Evolutionary conservation across 2,888 invertebrate species (phyloP), one percentile per base, ranked within the genome.

Genomic region (Sphaeridia pumilis): DNA sequence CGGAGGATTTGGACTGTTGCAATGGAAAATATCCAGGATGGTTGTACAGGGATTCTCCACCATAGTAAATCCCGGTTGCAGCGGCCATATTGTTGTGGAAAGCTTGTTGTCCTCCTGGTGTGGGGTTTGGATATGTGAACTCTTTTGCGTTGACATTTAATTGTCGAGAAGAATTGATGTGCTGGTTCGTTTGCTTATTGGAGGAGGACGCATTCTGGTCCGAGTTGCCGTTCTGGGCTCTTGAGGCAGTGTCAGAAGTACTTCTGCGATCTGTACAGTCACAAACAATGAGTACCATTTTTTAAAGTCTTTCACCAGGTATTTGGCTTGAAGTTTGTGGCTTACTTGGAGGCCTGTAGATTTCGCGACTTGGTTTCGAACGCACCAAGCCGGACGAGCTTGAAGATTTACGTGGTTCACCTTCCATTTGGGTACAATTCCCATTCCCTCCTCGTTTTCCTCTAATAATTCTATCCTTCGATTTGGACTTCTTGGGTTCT

Each of bases 61-160:
- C 58, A 50, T 69, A 70, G 67, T 52, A 49, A 46, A 45, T n/a
- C n/a, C 21, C 17, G 1, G 36, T 3, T 21, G 35, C 38, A 12
- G 46, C 26, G 46, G 24, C 36, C 26, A 35, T 48, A 46, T 28
- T 28, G 52, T 25, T 28, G 28, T 42, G 27, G 14, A 5, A 5
- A 5, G 20, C 35, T 5, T 24, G 28, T 24, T 10, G 35, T 59
- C 64, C 65, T 55, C 60, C 65, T 47, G 28, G 46, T 49, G 20
- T 24, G 25, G 26, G 52, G 38, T 43, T 52, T 41, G 85, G 67
- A 83, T 84, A 74, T 25, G 58, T 58, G 52, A 89, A 88, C 76
- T 88, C 88, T 75, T 87, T 87, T 56, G 88, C 88, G 74, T 87
- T 84, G 61, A 86, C 87, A 72, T 88, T 88, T 66, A 88, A 76